Evolutionary conservation across 30 jellyfish, hydroid and myxozoan genomes (phyloP).

Genomic region (Chrysaora quinquecirrha): DNA sequence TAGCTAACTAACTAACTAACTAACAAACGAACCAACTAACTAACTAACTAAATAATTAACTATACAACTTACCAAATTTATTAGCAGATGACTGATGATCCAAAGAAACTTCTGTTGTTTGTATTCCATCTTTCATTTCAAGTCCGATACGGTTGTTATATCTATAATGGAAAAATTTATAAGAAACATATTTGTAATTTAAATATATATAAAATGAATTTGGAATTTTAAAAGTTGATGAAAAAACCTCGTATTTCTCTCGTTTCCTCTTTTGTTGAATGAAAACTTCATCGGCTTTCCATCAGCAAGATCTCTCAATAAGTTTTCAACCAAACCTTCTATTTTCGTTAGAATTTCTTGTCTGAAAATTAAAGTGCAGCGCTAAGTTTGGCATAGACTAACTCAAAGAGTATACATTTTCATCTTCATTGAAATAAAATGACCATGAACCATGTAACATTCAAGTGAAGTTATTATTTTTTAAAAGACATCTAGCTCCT

Average conservation of each 20-base stretch:
- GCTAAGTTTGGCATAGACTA: neutral
- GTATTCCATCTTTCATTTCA: conserved; percentile 54
- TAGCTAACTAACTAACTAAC: no score
- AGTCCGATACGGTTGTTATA: conserved; percentile 53
- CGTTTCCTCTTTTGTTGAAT: conserved; percentile 83
- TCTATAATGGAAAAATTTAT: conserved; percentile 7
- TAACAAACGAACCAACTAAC: no score
- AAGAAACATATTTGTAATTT: neutral
- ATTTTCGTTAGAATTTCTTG: conserved; percentile 54
- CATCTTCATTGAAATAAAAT: neutral
- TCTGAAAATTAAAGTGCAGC: no score
- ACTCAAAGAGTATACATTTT: neutral
- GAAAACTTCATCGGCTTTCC: conserved; percentile 74
- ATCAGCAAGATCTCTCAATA: conserved; percentile 36
- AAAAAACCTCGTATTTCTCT: conserved; percentile 45
- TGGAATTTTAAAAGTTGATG: neutral
- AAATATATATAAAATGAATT: neutral
- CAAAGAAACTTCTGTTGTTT: conserved; percentile 62
- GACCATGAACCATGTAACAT: neutral
- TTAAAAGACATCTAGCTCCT: neutral
- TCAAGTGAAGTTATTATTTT: neutral
- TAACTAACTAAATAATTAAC: no score
- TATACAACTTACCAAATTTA: conserved; percentile 45
- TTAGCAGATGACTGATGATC: conserved; percentile 34
- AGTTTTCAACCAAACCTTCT: conserved; percentile 51